These are phyloP conservation scores for Drosophila pandora DNA, from an alignment of 1,140 invertebrate genomes.

Conservation along the genomic window DNA sequence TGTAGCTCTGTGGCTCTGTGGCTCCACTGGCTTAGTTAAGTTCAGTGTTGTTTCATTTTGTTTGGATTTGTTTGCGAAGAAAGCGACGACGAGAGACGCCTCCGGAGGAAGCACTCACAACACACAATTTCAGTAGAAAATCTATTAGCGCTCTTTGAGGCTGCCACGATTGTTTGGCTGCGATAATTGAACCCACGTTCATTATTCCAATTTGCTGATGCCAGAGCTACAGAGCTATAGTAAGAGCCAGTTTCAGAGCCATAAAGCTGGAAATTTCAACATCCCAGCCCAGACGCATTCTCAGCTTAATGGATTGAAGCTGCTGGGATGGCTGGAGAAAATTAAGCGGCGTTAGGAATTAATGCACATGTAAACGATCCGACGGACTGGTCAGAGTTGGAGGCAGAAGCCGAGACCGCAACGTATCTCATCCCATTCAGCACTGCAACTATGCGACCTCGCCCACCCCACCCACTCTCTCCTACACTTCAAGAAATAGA, in stretches of 20 bases:
- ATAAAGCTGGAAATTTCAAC: conserved; percentile 43
- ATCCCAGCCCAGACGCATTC: conserved; percentile 59
- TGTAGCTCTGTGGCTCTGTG: not conserved
- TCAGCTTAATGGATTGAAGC: conserved; percentile 56
- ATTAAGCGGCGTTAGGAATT: conserved; percentile 80
- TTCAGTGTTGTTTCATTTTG: conserved; percentile 1
- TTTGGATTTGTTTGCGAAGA: conserved; percentile 73
- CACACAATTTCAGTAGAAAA: conserved; percentile 57
- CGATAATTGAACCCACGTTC: conserved; percentile 82
- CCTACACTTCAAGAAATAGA: not conserved
- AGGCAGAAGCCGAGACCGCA: conserved; percentile 14
- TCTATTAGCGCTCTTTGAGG: conserved; percentile 74
- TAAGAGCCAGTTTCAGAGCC: not conserved
- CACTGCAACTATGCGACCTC: conserved; percentile 43
- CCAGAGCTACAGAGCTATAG: conserved; percentile 1
- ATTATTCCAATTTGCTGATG: conserved; percentile 76
- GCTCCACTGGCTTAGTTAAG: conserved; percentile 4
- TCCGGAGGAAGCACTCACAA: conserved; percentile 49
- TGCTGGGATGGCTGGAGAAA: conserved; percentile 41
- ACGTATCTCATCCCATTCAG: conserved; percentile 25
- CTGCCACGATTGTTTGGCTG: conserved; percentile 72
- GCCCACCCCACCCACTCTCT: conserved; percentile 16
- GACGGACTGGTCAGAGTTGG: conserved; percentile 29
- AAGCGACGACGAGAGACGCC: conserved; percentile 49
- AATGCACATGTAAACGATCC: conserved; percentile 70